Evolutionary conservation across 1,140 invertebrate genomes (phyloP).

Genomic region (Drosophila littoralis): DNA sequence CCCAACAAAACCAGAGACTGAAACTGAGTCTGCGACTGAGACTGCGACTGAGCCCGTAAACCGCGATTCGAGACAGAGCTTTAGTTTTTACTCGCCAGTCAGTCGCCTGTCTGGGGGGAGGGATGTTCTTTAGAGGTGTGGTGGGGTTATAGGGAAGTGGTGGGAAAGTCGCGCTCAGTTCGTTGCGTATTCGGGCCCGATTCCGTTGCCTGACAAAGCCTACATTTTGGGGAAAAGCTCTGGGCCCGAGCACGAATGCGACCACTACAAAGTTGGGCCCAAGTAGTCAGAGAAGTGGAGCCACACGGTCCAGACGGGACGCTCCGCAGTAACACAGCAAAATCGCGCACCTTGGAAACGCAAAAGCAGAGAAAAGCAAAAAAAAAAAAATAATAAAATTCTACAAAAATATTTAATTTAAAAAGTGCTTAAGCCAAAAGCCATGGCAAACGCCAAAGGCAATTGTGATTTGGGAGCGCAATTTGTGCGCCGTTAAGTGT

Average conservation of each 20-base stretch:
- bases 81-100: constrained; percentile 54
- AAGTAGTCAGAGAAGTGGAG: constrained; percentile 82
- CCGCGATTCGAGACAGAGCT: constrained; percentile 29
- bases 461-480: neutral
- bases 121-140: too few relatives aligned
- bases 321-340: constrained; percentile 62
- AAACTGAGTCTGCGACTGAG: constrained; percentile 17
- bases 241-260: constrained; percentile 51
- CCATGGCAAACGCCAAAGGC: constrained; percentile 2
- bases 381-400: constrained; percentile 35
- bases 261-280: constrained; percentile 52
- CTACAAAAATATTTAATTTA: constrained; percentile 1
- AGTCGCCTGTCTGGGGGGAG: constrained; percentile 49
- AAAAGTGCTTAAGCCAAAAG: constrained; percentile 6
- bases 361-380: constrained; percentile 34
- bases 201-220: constrained; percentile 43
- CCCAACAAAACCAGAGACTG: constrained; percentile 47
- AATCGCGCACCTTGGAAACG: constrained; percentile 61
- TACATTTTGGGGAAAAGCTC: constrained; percentile 79
- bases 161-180: constrained; percentile 10
- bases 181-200: constrained; percentile 18
- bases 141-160: neutral
- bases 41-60: constrained; percentile 14
- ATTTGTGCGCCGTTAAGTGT: neutral
- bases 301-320: constrained; percentile 79